Base-by-base conservation (phyloP, 2,888 invertebrate genomes). In the Brenthis ino region DNA sequence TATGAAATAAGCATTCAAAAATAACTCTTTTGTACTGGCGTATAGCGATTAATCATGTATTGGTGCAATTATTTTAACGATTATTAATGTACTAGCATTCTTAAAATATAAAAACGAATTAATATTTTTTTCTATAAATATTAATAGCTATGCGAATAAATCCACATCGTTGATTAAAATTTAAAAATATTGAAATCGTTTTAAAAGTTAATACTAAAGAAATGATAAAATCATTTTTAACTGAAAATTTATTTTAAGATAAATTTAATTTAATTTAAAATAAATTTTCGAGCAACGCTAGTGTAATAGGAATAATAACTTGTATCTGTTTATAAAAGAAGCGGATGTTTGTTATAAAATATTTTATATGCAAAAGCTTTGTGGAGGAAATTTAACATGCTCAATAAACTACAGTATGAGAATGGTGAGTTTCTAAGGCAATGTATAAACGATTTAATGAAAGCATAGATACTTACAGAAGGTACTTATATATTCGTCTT, bases 351-450 rank as follows among this genome's bases (percentile, higher is more conserved):
- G 58, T 51, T 51, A 37, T 63, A 63, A 63, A 54, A 54, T 54
- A 63, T 53, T 63, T 53, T 53, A 53, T 53, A 43, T 43, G 20
- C 51, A 43, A 53, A 63, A 20, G 63, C 63, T 63, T 63, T 63
- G 60, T 60, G 28, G 60, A 48, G 43, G 51, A 54, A 53, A 37
- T 63, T 53, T 61, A 51, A 51, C 61, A 53, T 51, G 63, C 63
- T 63, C 63, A 63, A 53, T 63, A 63, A 53, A 51, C 14, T 63
- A 53, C 51, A 53, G 63, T 37, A 63, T 54, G 20, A 63, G 14
- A 43, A 53, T 53, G 53, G 43, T 37, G 37, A 37, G 43, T 16
- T 53, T 53, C 43, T 53, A 51, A 16, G 20, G 16, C 16, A 43
- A 63, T 53, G 20, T 51, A 54, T 63, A 63, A 63, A 63, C 51